These are phyloP conservation scores for Planiliza haematocheilus DNA, from an alignment of 2,113 vertebrate genomes.

Conservation along the genomic window DNA sequence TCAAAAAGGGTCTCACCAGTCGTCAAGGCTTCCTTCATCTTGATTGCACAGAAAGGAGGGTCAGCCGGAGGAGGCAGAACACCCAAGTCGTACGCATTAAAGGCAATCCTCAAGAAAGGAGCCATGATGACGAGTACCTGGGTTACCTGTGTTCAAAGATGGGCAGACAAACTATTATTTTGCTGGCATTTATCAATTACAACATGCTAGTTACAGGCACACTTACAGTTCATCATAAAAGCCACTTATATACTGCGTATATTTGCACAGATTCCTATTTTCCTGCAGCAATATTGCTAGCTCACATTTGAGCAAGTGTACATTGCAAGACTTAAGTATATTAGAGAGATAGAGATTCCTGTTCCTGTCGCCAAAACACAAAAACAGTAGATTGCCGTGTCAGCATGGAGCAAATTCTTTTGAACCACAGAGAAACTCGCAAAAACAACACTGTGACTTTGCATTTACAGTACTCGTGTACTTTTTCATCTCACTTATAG, in stretches of 20 bases:
- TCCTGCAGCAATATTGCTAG: background rate
- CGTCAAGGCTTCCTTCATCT: slow-evolving; percentile 94
- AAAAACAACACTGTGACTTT: slow-evolving; percentile 2
- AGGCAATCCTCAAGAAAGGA: slow-evolving; percentile 94
- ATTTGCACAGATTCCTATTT: background rate
- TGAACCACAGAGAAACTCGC: background rate
- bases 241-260: background rate
- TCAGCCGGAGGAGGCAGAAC: slow-evolving; percentile 80
- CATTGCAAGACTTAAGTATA: slow-evolving; percentile 1
- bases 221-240: background rate
- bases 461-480: background rate
- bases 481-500: slow-evolving; percentile 14
- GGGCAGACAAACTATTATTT: slow-evolving; percentile 29
- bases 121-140: slow-evolving; percentile 84
- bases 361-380: background rate
- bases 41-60: slow-evolving; percentile 93
- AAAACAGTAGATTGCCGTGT: background rate
- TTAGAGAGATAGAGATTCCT: slow-evolving; percentile 13
- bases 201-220: slow-evolving; percentile 14
- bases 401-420: background rate
- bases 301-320: background rate
- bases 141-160: slow-evolving; percentile 57
- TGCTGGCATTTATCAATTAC: slow-evolving; percentile 2
- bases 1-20: slow-evolving; percentile 85
- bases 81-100: slow-evolving; percentile 93